A percentile compares a stretch with the other conserved stretches of the same genome.
Conservation (phyloP, 2,888 invertebrate species). For the Tetheella fluctuosa region DNA sequence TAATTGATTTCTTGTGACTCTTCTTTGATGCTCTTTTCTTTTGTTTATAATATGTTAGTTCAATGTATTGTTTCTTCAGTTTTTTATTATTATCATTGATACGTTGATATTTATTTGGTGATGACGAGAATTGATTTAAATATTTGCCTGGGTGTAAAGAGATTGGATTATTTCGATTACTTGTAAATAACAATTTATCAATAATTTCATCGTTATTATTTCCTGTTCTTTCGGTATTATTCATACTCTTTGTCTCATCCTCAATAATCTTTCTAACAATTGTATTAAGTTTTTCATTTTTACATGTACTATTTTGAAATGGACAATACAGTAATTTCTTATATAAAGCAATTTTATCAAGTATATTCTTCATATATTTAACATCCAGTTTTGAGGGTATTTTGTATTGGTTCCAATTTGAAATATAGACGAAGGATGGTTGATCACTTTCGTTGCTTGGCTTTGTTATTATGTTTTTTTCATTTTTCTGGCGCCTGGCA, state of each 20-base stretch:
- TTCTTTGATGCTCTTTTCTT: background rate
- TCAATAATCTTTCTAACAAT: background rate
- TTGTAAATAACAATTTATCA: background rate
- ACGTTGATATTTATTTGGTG: background rate
- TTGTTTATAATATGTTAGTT: background rate
- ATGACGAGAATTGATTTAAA: background rate
- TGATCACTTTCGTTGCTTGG: background rate
- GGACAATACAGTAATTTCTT: conserved; percentile 40
- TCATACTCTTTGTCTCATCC: background rate
- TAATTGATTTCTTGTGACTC: background rate
- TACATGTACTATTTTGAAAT: conserved; percentile 14
- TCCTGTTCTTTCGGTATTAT: background rate
- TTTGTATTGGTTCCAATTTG: conserved; percentile 40
- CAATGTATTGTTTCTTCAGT: background rate
- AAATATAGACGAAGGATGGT: conserved; percentile 24
- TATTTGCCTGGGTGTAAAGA: background rate
- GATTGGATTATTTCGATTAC: background rate
- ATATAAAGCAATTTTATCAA: conserved; percentile 28
- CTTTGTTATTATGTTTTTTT: background rate
- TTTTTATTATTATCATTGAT: background rate
- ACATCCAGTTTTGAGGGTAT: conserved; percentile 30
- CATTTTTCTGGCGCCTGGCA: background rate
- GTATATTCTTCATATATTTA: conserved; percentile 27
- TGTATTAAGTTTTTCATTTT: background rate
- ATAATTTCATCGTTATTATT: background rate